phyloP scores from a whole-genome alignment of 2,888 invertebrate species.

The Malacosoma neustria region DNA sequence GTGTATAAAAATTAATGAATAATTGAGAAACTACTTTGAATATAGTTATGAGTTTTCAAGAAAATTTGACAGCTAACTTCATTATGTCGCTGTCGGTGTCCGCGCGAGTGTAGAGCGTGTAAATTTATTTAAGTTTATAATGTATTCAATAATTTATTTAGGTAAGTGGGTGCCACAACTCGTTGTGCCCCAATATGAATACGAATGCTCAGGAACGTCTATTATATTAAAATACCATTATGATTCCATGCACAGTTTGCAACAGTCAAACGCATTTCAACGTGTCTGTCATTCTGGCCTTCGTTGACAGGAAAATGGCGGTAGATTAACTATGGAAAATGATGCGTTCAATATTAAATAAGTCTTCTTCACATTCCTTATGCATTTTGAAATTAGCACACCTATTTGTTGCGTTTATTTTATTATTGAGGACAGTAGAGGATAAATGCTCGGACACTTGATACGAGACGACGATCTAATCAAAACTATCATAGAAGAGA shows the following conservation, averaged over 20 bases:
- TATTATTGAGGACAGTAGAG: too few species aligned
- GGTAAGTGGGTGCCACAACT: constrained; percentile 25
- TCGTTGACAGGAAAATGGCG: constrained; percentile 56
- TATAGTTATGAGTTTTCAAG: too few species aligned
- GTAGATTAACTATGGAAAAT: constrained; percentile 42
- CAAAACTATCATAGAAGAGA: too few species aligned
- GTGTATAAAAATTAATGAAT: too few species aligned
- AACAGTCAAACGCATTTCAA: constrained; percentile 39
- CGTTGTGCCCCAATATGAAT: constrained; percentile 18
- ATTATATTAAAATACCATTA: constrained; percentile 26
- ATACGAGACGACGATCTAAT: too few species aligned
- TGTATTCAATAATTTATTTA: constrained; percentile 22
- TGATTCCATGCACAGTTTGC: constrained; percentile 36
- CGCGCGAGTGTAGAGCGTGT: too few species aligned
- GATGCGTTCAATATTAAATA: constrained; percentile 43
- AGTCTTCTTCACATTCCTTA: constrained; percentile 18
- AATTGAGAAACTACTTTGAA: too few species aligned
- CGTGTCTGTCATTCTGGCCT: constrained; percentile 43
- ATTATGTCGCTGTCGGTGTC: too few species aligned
- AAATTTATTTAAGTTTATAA: too few species aligned
- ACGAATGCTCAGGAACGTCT: constrained; percentile 19
- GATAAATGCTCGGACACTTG: too few species aligned
- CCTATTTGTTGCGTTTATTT: too few species aligned
- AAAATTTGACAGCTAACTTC: too few species aligned
- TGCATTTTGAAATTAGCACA: constrained; percentile 5